Evolutionary conservation across 2,113 vertebrate species (phyloP).

Genomic region (Pongo pygmaeus): DNA sequence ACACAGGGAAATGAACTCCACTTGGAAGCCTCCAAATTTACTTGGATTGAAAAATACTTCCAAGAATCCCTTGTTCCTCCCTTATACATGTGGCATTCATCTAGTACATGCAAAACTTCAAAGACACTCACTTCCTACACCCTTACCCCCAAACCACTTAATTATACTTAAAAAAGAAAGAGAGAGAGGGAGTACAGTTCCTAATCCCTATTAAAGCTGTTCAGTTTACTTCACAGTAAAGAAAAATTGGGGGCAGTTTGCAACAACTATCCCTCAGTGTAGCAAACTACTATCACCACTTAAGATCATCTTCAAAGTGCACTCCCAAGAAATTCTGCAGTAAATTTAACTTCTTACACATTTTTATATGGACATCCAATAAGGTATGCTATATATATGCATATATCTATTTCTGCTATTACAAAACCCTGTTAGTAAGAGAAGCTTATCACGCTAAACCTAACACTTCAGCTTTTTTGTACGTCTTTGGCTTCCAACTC

Average conservation of each 20-base stretch:
- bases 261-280: not conserved
- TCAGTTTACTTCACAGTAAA: not conserved
- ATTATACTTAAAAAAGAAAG: not conserved
- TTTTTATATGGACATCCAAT: not conserved
- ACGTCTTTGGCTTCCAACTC: not conserved
- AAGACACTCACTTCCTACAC: constrained; percentile 36
- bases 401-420: not conserved
- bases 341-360: constrained; percentile 2
- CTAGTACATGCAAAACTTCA: constrained; percentile 52
- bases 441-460: not conserved
- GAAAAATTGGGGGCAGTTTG: not conserved
- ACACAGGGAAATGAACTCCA: not conserved
- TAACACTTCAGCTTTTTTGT: not conserved
- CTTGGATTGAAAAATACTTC: not conserved
- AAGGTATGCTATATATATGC: not conserved
- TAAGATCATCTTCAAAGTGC: constrained; percentile 34
- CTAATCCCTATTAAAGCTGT: not conserved
- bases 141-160: constrained; percentile 36
- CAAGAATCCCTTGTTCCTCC: constrained; percentile 23
- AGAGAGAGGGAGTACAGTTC: not conserved
- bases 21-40: not conserved
- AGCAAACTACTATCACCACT: constrained; percentile 32
- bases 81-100: constrained; percentile 51
- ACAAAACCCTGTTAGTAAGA: not conserved
- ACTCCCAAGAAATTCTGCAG: not conserved